Evolutionary conservation across 2,113 vertebrate genomes (phyloP).

Genomic region (Tor tambroides): DNA sequence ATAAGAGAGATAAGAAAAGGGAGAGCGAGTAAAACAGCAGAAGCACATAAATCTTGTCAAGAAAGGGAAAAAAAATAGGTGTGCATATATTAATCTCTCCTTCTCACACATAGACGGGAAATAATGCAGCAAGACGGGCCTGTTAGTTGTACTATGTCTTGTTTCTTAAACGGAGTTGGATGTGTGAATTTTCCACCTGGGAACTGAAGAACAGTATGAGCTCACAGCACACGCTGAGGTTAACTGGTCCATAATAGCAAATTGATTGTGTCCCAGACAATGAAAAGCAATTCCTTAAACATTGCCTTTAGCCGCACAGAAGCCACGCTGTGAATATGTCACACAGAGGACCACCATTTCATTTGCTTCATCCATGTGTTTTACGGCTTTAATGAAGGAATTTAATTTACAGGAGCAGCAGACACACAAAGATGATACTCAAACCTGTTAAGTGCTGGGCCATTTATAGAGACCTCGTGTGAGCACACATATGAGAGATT

Average conservation of each 20-base stretch:
- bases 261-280: conserved; percentile 62
- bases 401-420: conserved; percentile 51
- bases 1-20: conserved; percentile 38
- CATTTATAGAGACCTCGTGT: conserved; percentile 27
- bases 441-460: conserved; percentile 28
- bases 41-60: conserved; percentile 42
- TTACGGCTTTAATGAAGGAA: conserved; percentile 45
- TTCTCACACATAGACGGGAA: not conserved
- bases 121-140: not conserved
- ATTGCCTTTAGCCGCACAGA: conserved; percentile 26
- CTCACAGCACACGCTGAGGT: conserved; percentile 46
- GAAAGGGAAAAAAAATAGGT: conserved; percentile 25
- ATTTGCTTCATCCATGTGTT: conserved; percentile 44
- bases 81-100: conserved; percentile 35
- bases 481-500: conserved; percentile 16
- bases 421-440: conserved; percentile 36
- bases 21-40: conserved; percentile 43
- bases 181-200: conserved; percentile 51
- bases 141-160: conserved; percentile 23
- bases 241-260: conserved; percentile 60
- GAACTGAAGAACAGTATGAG: conserved; percentile 31
- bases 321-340: conserved; percentile 60
- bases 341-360: conserved; percentile 51
- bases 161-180: conserved; percentile 39
- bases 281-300: conserved; percentile 55